Evolutionary conservation across 2,113 vertebrate species (phyloP), one percentile per base, ranked within the genome.

Genomic region (Megalops atlanticus): DNA sequence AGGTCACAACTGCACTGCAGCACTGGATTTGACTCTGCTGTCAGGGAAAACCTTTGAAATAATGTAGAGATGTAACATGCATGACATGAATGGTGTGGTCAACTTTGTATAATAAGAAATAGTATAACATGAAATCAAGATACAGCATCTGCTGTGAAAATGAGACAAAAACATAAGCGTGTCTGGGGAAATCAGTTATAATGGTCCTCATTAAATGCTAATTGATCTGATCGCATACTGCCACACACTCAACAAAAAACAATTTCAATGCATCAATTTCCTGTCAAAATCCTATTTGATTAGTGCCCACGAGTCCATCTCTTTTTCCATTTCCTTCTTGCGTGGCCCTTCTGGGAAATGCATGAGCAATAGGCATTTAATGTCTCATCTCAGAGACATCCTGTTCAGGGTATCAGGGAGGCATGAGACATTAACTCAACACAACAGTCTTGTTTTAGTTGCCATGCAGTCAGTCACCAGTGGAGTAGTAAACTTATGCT

Each of bases 71-170:
- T n/a, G n/a, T n/a, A n/a, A n/a, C n/a, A n/a, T n/a, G n/a, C n/a
- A n/a, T n/a, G n/a, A n/a, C n/a, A n/a, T n/a, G n/a, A n/a, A n/a
- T n/a, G n/a, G n/a, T n/a, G n/a, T n/a, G n/a, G n/a, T n/a, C n/a
- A n/a, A n/a, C n/a, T n/a, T n/a, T n/a, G n/a, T n/a, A n/a, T n/a
- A n/a, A n/a, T n/a, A n/a, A n/a, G n/a, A n/a, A n/a, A n/a, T 43
- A 10, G 14, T 36, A 80, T 81, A 41, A 45, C 58, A 49, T 78
- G 80, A 76, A 81, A 49, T 43, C 74, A 74, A 24, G 8, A 74
- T 64, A n/a, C 14, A n/a, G n/a, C n/a, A 0, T 74, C 35, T 40
- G 21, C 39, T 12, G n/a, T 74, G 38, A 74, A 74, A 74, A 41
- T 11, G 33, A 2, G 4, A n/a, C 38, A 16, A 21, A 41, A 36